Conservation (phyloP, 2,113 vertebrate genomes). For the Otocyon megalotis region DNA sequence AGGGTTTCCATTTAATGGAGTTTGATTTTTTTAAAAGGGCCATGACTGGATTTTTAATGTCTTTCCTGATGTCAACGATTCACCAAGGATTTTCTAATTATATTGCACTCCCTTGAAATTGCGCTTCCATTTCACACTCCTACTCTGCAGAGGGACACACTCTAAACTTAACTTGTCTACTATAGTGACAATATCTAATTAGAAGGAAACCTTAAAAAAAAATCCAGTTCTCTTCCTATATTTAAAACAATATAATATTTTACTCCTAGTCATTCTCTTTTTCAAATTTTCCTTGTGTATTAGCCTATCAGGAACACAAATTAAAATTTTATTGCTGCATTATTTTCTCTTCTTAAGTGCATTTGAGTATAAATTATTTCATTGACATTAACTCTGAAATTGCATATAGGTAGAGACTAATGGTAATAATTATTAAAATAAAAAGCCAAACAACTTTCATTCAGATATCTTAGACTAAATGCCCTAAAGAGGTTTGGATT, state of each 20-base stretch:
- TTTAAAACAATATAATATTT: constrained; percentile 51
- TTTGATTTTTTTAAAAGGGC: constrained; percentile 67
- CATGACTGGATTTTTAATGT: constrained; percentile 63
- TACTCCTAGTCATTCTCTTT: neutral
- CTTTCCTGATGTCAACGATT: constrained; percentile 65
- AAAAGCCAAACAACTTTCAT: constrained; percentile 7
- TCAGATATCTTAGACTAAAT: neutral
- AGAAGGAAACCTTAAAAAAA: neutral
- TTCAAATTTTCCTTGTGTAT: constrained; percentile 24
- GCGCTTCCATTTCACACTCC: constrained; percentile 31
- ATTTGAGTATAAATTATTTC: constrained; percentile 47
- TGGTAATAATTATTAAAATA: constrained; percentile 49
- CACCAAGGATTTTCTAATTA: constrained; percentile 69
- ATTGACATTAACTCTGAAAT: constrained; percentile 57
- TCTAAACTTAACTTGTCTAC: constrained; percentile 33
- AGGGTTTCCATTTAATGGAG: constrained; percentile 63
- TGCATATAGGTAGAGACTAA: constrained; percentile 20
- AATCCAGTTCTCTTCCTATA: neutral
- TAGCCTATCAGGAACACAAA: constrained; percentile 17
- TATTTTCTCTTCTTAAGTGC: neutral
- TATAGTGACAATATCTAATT: constrained; percentile 44
- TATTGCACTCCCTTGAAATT: constrained; percentile 50
- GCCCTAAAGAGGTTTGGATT: neutral
- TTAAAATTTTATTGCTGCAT: constrained; percentile 18
- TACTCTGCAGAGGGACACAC: constrained; percentile 5